These are phyloP conservation scores for honey bee (Apis mellifera) DNA, from an alignment of 1,140 invertebrate genomes.

Conservation along the genomic window Amel_HAv3.1 CM009936.2:3675501-3676000, in stretches of 20 bases:
- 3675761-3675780: neutral
- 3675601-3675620: neutral
- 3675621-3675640: too few relatives aligned
- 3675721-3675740: neutral
- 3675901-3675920: constrained; percentile 18
- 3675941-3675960: neutral
- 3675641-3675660: constrained; percentile 40
- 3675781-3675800: neutral
- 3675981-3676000: too few relatives aligned
- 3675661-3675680: constrained; percentile 34
- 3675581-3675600: neutral
- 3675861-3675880: constrained; percentile 43
- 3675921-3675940: constrained; percentile 3
- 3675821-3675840: neutral
- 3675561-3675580: neutral
- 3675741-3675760: neutral
- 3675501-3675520: neutral
- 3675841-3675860: constrained; percentile 41
- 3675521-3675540: neutral
- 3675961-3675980: neutral
- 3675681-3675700: neutral
- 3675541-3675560: neutral
- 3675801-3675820: neutral
- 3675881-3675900: constrained; percentile 22
- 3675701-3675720: constrained; percentile 15